Conservation (phyloP, 2,888 invertebrate species). For the Pseudeuparius sepicola region DNA sequence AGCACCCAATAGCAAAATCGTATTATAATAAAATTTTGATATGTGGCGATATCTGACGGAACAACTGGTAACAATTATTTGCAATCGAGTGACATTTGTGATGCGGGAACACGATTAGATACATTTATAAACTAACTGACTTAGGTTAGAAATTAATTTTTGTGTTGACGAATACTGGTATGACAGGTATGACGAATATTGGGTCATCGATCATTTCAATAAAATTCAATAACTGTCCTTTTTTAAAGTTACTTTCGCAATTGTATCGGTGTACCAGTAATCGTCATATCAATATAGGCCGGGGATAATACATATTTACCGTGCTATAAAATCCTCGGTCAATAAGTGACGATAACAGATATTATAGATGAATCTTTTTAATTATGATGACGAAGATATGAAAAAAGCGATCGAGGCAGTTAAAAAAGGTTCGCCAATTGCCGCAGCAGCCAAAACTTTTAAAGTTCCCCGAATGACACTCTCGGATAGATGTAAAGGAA, state of each 20-base stretch:
- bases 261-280: background rate
- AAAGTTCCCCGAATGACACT: too few species aligned
- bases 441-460: constrained; percentile 2
- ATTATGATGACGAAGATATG: constrained; percentile 2
- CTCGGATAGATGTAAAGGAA: too few species aligned
- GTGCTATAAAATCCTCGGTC: constrained; percentile 1
- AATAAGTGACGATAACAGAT: constrained; percentile 1
- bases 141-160: background rate
- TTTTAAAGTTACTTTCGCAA: constrained; percentile 2
- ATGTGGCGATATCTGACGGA: constrained; percentile 2
- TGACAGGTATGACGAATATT: too few species aligned
- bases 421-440: constrained; percentile 2
- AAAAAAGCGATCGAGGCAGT: constrained; percentile 1
- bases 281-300: constrained; percentile 1
- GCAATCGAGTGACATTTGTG: constrained; percentile 3
- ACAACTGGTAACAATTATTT: constrained; percentile 1
- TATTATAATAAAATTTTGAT: constrained; percentile 2
- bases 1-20: too few species aligned
- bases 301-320: constrained; percentile 1
- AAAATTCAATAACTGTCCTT: constrained; percentile 1
- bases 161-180: background rate
- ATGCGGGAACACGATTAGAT: background rate
- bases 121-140: background rate
- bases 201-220: too few species aligned
- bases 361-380: background rate